Base-by-base conservation (phyloP, 2,888 invertebrate genomes). In the Eupithecia abbreviata region DNA sequence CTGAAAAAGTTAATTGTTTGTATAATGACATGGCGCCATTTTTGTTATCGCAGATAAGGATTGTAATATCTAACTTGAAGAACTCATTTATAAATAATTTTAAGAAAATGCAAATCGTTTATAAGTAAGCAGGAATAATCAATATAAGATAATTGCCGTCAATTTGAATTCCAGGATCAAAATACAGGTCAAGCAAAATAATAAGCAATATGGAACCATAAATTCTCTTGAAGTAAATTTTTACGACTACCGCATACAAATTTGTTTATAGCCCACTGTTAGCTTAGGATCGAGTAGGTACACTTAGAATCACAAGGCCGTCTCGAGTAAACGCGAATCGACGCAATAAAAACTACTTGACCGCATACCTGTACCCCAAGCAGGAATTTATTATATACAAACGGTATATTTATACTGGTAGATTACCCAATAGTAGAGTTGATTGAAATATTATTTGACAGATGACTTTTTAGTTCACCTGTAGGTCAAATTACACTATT, bases 181-280 rank as follows among this genome's bases (percentile, higher is more conserved):
- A 69, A 69, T 49, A 15, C 68, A 69, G 67, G 66, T 67, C 55
- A 73, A 66, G 43, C n/a, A 69, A 66, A 75, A 66, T 55, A 70
- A 65, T 66, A 74, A 70, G 68, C 71, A 69, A 71, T 58, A 72
- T 66, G 66, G 70, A 75, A 65, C 15, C 49, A 79, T 82, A 80
- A 82, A 81, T 81, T 79, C 71, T 69, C 18, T 58, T 67, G 67
- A 78, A 73, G 76, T 78, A 72, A 73, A 79, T 74, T 80, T 81
- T 81, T 80, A 81, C 76, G 81, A 79, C 72, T 76, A 69, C 75
- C 77, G 76, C 77, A 77, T 80, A 79, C 79, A 82, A 78, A 82
- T 82, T 80, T 76, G 82, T 80, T 80, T 80, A 79, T 77, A 67
- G 73, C 66, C 62, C 68, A 74, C 75, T 80, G 80, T 82, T 80